Base-by-base conservation (phyloP, 1,140 invertebrate genomes). In the Paraescarpia echinospica region DNA sequence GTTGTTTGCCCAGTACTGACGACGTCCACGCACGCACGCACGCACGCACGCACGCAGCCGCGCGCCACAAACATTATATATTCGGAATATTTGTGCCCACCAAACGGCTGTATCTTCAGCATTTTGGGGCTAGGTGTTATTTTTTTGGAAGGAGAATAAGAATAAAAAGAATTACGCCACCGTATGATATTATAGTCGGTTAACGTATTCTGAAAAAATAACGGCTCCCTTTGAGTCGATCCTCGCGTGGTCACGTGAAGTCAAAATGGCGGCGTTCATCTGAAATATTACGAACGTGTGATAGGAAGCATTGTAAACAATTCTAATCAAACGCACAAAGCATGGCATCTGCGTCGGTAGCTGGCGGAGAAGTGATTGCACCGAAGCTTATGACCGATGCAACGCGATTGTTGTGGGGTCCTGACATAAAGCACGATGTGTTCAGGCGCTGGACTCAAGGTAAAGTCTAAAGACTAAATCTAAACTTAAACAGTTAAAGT, bases 361-460 rank as follows among this genome's bases (percentile, higher is more conserved):
- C 18, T 18, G 59, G 59, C 59, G 59, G 59, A 27, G 59, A 77
- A 77, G 59, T 77, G 22, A 77, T 77, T 77, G 59, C 59, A 31
- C 59, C 59, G 59, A 77, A 77, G 59, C 59, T 77, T 90, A 90
- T 90, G 35, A 35, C 33, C 9, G 89, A 90, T 22, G 35, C 35
- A 33, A 90, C 33, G 89, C 89, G 89, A 34, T 35, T 90, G 89
- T 92, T 98, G 41, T 99, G 98, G 98, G 98, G 98, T 92, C 96
- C 97, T 93, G 96, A 97, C 94, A 97, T 98, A 77, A 98, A 98
- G 95, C 97, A 97, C 94, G 98, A 98, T 94, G 97, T 98, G 93
- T 98, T 98, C 95, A 97, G 97, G 94, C 97, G 98, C 95, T 99
- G 98, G 98, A 98, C 98, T 92, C 98, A 99, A 97, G 98, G 98